Percentiles rank a stretch among this genome's conserved stretches.
These are phyloP conservation scores for Aphelinus atriplicis DNA, from an alignment of 1,140 invertebrate species.

Conservation along the genomic window DNA sequence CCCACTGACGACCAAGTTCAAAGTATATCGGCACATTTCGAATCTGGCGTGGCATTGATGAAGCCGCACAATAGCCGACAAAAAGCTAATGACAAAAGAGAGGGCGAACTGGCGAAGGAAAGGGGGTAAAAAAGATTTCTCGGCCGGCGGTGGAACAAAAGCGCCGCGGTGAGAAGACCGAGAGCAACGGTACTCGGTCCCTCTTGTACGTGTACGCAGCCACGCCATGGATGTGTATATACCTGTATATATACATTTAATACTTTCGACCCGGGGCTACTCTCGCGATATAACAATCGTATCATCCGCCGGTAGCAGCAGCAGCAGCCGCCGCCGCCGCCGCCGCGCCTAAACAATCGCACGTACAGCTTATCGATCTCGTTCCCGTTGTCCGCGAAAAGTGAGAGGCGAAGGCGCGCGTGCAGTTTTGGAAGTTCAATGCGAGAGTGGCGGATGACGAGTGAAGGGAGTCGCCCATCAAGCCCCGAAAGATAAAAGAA, in stretches of 20 bases:
- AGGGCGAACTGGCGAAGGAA: neutral
- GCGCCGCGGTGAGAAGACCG: neutral
- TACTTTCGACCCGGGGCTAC: neutral
- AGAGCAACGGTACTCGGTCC: slow-evolving; percentile 26
- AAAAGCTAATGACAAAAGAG: too few relatives aligned
- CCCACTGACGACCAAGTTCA: too few relatives aligned
- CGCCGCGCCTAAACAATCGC: slow-evolving; percentile 34
- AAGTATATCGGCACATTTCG: too few relatives aligned
- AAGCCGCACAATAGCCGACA: too few relatives aligned
- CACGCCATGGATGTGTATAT: neutral
- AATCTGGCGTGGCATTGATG: too few relatives aligned
- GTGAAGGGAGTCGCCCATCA: slow-evolving; percentile 6
- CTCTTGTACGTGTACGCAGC: neutral
- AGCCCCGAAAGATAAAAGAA: neutral
- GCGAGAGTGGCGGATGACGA: neutral
- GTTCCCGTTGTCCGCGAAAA: neutral
- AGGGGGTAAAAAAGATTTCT: slow-evolving; percentile 1
- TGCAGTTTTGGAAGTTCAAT: slow-evolving; percentile 1
- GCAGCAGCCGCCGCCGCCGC: neutral
- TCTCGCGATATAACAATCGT: slow-evolving; percentile 22
- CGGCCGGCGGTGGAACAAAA: slow-evolving; percentile 10
- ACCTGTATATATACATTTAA: neutral
- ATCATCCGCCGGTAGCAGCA: slow-evolving; percentile 1
- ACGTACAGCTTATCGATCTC: slow-evolving; percentile 19
- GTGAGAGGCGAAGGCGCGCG: neutral